Evolutionary conservation across 2,888 invertebrate genomes (phyloP), one percentile per base, ranked within the genome.

Genomic region (Coenonympha arcania): DNA sequence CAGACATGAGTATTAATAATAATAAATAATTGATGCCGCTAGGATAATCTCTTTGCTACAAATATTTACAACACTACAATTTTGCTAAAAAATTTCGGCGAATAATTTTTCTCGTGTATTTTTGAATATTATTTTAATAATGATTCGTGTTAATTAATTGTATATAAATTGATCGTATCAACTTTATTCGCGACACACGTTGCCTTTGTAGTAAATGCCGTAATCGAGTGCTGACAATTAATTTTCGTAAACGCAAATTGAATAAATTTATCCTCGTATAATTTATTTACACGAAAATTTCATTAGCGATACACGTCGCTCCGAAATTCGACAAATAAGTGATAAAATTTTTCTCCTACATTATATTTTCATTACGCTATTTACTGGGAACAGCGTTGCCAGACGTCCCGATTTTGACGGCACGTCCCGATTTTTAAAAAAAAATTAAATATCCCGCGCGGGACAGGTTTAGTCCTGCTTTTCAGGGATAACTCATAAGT

Each of bases 151-250:
- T 24, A 15, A 39, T 36, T 36, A 36, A 13, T 15, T 24, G 9
- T 15, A 39, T 15, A 39, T 9, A 24, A 48, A 48, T 48, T 42
- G 34, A 19, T 34, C 34, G 28, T 41, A 48, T 48, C 3, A 48
- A 48, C 43, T 43, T 30, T 30, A 48, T 48, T 48, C 19, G 26
- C 4, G n/a, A n/a, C n/a, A n/a, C n/a, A n/a, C 18, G 26, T 42
- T 42, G 36, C 42, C 42, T 42, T 42, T 48, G 44, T 34, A 34
- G 48, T 43, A 28, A 43, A 42, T 15, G 26, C 22, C 24, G 43
- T 48, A 48, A 48, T 36, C 36, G 42, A 48, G 48, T 43, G 26
- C 48, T 22, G 42, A 36, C 42, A 48, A 43, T 48, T 43, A 48
- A 42, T 43, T 36, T 48, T 30, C 42, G 42, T 42, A 30, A 37